Evolutionary conservation across 2,113 vertebrate genomes (phyloP), one percentile per base, ranked within the genome.

Genomic region (Sinocyclocheilus anophthalmus): DNA sequence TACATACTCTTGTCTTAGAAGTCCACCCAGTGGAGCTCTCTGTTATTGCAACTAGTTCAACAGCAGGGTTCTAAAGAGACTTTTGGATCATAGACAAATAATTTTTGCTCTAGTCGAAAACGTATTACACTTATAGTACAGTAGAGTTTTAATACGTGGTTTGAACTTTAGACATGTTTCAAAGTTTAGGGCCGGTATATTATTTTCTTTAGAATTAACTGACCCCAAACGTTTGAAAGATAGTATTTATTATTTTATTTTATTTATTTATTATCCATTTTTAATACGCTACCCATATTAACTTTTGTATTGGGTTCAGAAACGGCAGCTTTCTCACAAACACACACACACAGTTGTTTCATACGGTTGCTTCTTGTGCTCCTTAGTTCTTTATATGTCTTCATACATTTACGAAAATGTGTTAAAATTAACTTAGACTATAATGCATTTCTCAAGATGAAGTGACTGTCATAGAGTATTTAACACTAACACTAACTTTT

Each of bases 11-110:
- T 85, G 76, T 57, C 81, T 86, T 90, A 73, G 87, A 88, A 87
- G 88, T 91, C 92, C 93, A 91, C 84, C 91, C 45, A 88, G 93
- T 92, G 94, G 93, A 76, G 2, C 20, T 39, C 4, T 18, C 18
- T 14, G 48, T 88, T 90, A 94, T 88, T 92, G 88, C 92, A 90
- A 12, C 57, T 0, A 24, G 33, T 12, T 26, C 14, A 11, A 50
- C 1, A 55, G 69, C 1, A 26, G 11, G 3, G 0, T 76, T 65
- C 22, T 14, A 70, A 6, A 55, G 5, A 67, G 24, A 20, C 7
- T 45, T 37, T 6, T 9, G 30, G 9, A 78, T 79, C 3, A n/a
- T 18, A 22, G 18, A 59, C 30, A 42, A 63, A 80, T n/a, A 0
- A 11, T 5, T 57, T 39, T 11, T 37, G 14, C 26, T 22, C 24